Percentiles rank a stretch among this genome's conserved stretches.
Conservation (phyloP, 2,888 invertebrate genomes). For the Axea sp. region DNA sequence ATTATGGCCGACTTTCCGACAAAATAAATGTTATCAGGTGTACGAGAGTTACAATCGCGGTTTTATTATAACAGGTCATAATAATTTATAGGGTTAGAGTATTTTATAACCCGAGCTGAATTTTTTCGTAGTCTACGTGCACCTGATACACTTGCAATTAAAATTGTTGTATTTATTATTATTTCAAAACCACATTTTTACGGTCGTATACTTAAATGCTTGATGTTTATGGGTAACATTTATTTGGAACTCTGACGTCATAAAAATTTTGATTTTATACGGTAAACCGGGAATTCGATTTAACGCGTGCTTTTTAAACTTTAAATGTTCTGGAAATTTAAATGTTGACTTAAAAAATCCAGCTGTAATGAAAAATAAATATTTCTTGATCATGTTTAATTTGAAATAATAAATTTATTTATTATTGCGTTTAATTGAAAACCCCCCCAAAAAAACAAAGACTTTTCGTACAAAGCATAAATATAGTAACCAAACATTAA, state of each 20-base stretch:
- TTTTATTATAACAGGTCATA: constrained; percentile 37
- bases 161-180: constrained; percentile 29
- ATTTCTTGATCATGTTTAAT: no score
- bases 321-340: no score
- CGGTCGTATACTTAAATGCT: not conserved
- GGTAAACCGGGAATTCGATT: no score
- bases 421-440: no score
- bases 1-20: constrained; percentile 13
- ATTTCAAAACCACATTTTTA: constrained; percentile 20
- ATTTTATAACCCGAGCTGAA: constrained; percentile 20
- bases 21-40: constrained; percentile 37
- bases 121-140: not conserved
- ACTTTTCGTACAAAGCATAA: no score
- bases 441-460: no score
- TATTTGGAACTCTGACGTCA: not conserved
- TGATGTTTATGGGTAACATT: not conserved
- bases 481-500: no score
- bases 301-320: no score
- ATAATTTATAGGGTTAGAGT: constrained; percentile 20
- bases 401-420: no score
- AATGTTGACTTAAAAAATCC: no score
- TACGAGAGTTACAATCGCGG: constrained; percentile 32
- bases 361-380: no score
- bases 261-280: no score
- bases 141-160: constrained; percentile 22